Evolutionary conservation across 2,113 vertebrate species (phyloP).

Genomic region (Ivindomyrus marchei): DNA sequence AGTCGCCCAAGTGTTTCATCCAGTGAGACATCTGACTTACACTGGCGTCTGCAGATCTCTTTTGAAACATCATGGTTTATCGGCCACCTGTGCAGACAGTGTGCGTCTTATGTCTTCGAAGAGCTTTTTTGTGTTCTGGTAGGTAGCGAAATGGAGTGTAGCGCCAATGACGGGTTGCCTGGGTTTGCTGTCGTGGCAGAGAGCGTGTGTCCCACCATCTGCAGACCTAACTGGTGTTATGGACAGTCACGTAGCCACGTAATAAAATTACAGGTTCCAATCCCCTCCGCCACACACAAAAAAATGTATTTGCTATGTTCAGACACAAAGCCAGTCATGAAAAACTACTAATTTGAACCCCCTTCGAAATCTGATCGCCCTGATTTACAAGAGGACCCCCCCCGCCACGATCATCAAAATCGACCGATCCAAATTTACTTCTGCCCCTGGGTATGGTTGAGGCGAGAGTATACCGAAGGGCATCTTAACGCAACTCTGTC

Average conservation of each 20-base stretch:
- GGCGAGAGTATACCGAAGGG: not conserved
- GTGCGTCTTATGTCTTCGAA: not conserved
- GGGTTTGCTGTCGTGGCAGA: constrained; percentile 25
- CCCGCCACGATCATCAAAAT: not conserved
- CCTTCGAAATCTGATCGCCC: not conserved
- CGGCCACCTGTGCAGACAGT: constrained; percentile 10
- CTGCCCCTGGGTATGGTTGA: not conserved
- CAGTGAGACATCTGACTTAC: not conserved
- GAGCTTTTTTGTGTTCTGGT: constrained; percentile 20
- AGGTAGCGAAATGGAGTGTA: constrained; percentile 36
- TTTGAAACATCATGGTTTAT: constrained; percentile 24
- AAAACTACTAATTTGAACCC: not conserved
- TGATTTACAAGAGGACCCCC: not conserved
- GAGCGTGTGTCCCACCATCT: not conserved
- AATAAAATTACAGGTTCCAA: not conserved
- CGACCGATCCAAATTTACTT: not conserved
- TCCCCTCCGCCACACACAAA: not conserved
- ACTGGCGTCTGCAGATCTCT: not conserved
- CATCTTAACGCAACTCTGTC: not conserved
- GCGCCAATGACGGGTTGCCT: constrained; percentile 38
- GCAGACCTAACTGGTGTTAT: not conserved
- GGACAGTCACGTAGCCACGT: not conserved
- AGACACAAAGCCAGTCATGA: not conserved
- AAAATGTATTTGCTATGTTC: not conserved
- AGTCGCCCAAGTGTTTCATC: not conserved